Conservation (phyloP, 2,113 vertebrate genomes). For the Callionymus lyra region DNA sequence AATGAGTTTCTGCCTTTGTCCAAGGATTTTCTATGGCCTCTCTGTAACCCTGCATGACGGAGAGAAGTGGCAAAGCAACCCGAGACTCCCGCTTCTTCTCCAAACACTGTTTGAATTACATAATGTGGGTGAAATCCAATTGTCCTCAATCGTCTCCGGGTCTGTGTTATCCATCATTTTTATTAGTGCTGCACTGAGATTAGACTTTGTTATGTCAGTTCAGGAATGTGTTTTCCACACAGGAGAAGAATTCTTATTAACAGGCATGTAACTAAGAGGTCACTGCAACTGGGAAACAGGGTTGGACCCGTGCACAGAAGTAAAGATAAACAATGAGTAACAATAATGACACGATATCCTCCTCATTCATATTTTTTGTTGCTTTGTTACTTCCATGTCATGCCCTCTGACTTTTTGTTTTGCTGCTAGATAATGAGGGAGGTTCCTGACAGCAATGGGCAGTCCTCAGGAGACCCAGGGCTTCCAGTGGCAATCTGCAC, state of each 20-base stretch:
- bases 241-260: constrained; percentile 28
- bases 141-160: constrained; percentile 63
- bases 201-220: constrained; percentile 66
- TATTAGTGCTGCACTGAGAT: constrained; percentile 66
- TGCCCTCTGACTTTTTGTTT: no score
- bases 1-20: constrained; percentile 13
- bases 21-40: constrained; percentile 24
- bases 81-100: constrained; percentile 50
- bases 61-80: constrained; percentile 47
- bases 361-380: no score
- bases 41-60: constrained; percentile 34
- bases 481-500: no score
- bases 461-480: no score
- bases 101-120: constrained; percentile 61
- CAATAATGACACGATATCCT: no score
- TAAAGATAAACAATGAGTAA: no score
- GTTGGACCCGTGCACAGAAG: background rate
- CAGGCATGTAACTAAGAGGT: constrained; percentile 14
- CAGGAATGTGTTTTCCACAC: constrained; percentile 60
- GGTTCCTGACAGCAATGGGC: no score
- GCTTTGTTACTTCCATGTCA: no score
- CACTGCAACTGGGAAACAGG: constrained; percentile 18
- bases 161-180: constrained; percentile 71
- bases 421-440: no score
- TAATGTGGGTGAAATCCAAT: constrained; percentile 68